Evolutionary conservation across 2,888 invertebrate genomes (phyloP).

Genomic region (Drosophila incognita): DNA sequence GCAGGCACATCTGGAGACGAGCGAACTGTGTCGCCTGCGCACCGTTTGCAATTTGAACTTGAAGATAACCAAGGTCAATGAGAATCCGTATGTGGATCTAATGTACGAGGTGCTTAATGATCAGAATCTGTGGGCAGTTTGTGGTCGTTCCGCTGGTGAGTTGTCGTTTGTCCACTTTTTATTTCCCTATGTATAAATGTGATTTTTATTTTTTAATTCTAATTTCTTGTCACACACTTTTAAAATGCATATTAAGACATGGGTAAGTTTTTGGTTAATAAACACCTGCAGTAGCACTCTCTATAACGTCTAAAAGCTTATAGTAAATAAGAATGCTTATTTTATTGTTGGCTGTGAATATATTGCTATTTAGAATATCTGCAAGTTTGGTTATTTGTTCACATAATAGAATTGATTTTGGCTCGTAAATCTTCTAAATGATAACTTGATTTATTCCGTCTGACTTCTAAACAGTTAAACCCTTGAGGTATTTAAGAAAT

Average conservation of each 20-base stretch:
- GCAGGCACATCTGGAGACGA: constrained; percentile 89
- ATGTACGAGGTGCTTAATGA: constrained; percentile 98
- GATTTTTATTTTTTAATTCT: constrained; percentile 63
- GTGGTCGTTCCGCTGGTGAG: constrained; percentile 94
- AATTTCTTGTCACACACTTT: constrained; percentile 58
- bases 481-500: background rate
- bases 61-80: constrained; percentile 88
- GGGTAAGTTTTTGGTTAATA: constrained; percentile 64
- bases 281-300: constrained; percentile 35
- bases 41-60: constrained; percentile 93
- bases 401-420: background rate
- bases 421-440: background rate
- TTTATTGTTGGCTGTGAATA: background rate
- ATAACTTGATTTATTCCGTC: background rate
- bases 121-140: constrained; percentile 96
- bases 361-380: background rate
- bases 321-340: background rate
- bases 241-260: constrained; percentile 59
- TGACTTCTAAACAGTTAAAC: background rate
- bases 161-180: constrained; percentile 13
- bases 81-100: constrained; percentile 86
- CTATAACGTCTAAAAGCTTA: constrained; percentile 9
- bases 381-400: background rate
- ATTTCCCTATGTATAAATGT: constrained; percentile 4
- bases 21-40: constrained; percentile 95